phyloP scores from a whole-genome alignment of 2,797 vertebrate genomes.

The Trichosurus vulpecula region DNA sequence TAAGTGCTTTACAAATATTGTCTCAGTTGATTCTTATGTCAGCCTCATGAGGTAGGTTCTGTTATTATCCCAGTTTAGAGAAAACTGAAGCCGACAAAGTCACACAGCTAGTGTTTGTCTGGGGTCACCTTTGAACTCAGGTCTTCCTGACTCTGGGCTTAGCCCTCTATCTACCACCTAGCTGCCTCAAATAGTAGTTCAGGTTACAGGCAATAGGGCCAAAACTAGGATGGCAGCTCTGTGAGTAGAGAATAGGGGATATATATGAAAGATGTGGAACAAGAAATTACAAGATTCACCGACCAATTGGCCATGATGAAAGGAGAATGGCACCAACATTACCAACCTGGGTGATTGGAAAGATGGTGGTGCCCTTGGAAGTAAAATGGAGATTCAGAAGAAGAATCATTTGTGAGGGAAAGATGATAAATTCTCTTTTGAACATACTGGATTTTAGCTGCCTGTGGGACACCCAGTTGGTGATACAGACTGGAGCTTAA shows the following conservation, averaged over 20 bases:
- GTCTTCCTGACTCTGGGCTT: background rate
- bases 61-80: background rate
- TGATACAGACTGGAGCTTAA: background rate
- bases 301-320: background rate
- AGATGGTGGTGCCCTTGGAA: background rate
- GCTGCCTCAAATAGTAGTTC: background rate
- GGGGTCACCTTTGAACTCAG: background rate
- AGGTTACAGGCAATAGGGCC: background rate
- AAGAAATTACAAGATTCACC: background rate
- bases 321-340: background rate
- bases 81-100: background rate
- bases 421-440: background rate
- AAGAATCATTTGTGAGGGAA: background rate
- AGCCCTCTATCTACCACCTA: background rate
- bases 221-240: background rate
- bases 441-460: background rate
- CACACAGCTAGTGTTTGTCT: background rate
- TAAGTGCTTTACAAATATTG: background rate
- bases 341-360: background rate
- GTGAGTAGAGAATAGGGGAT: background rate
- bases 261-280: background rate
- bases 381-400: background rate
- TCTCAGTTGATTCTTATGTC: background rate
- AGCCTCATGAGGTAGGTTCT: background rate
- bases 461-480: background rate